Evolutionary conservation across 2,888 invertebrate species (phyloP).

Genomic region (Lordiphosa andalusiaca): DNA sequence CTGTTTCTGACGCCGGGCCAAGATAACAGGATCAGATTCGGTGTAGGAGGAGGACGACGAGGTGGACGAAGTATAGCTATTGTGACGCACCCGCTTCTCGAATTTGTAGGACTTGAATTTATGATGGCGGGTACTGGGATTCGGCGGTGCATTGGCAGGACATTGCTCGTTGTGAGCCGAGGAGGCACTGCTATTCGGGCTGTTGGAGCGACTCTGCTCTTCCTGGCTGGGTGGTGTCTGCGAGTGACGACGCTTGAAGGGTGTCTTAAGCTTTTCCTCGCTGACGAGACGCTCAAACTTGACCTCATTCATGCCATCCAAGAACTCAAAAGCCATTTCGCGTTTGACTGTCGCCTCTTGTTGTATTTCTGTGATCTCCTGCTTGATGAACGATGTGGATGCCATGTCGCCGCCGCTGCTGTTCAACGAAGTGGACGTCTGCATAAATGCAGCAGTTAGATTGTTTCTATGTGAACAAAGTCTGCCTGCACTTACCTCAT

Average conservation of each 20-base stretch:
- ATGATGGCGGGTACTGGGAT: constrained; percentile 4
- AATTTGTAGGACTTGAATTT: constrained; percentile 51
- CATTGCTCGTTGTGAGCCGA: constrained; percentile 23
- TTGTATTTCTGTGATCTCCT: constrained; percentile 29
- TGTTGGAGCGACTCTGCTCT: constrained; percentile 74
- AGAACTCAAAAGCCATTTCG: constrained; percentile 69
- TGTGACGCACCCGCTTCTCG: constrained; percentile 75
- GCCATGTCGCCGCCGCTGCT: constrained; percentile 51
- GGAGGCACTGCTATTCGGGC: constrained; percentile 65
- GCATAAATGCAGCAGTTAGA: background rate
- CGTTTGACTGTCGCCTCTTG: constrained; percentile 40
- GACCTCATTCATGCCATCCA: constrained; percentile 78
- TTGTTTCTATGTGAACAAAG: background rate
- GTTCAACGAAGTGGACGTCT: constrained; percentile 57
- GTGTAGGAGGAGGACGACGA: constrained; percentile 68
- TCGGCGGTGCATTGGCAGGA: background rate
- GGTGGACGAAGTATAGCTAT: constrained; percentile 75
- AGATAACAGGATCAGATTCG: constrained; percentile 87
- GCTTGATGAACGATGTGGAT: constrained; percentile 13
- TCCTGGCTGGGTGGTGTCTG: constrained; percentile 71
- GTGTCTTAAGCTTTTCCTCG: constrained; percentile 79
- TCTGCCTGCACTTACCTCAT: constrained; percentile 43
- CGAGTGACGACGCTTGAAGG: constrained; percentile 79
- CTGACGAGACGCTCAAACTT: constrained; percentile 78
- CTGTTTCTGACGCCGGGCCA: constrained; percentile 93